These are phyloP conservation scores for Hiodon tergisus DNA, from an alignment of 2,113 vertebrate species.

Conservation along the genomic window DNA sequence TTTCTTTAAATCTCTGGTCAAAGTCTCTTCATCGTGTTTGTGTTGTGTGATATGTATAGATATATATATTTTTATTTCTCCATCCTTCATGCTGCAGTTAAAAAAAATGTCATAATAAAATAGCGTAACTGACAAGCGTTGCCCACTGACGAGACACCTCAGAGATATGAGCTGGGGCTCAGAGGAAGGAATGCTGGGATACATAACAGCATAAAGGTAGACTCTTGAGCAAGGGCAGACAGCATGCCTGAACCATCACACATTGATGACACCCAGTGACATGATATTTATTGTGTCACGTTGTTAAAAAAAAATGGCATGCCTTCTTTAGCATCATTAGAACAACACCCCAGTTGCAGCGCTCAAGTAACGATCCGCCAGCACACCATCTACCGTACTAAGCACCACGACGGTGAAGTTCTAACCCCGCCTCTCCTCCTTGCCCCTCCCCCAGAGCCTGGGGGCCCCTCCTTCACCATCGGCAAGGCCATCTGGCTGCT, in stretches of 20 bases:
- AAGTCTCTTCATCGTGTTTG: not conserved
- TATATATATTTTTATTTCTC: not conserved
- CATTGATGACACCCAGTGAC: not conserved
- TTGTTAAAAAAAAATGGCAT: not conserved
- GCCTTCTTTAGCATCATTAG: too few species aligned
- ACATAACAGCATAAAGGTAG: not conserved
- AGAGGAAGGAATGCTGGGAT: not conserved
- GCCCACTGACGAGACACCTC: not conserved
- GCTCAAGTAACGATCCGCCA: not conserved
- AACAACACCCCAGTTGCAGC: too few species aligned
- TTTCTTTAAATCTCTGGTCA: not conserved
- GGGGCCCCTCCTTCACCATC: conserved; percentile 97
- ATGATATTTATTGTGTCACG: not conserved
- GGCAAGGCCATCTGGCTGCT: conserved; percentile 98
- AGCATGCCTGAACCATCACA: not conserved
- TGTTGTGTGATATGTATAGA: not conserved
- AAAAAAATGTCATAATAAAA: not conserved
- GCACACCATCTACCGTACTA: not conserved
- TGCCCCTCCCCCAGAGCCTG: conserved; percentile 66
- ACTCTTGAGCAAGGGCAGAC: not conserved
- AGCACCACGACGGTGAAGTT: not conserved
- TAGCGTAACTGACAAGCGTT: not conserved
- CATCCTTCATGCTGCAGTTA: not conserved
- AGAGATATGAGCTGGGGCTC: not conserved
- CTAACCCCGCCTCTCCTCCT: not conserved